Conservation (phyloP, 2,797 vertebrate species). For the Sebastes variabilis region DNA sequence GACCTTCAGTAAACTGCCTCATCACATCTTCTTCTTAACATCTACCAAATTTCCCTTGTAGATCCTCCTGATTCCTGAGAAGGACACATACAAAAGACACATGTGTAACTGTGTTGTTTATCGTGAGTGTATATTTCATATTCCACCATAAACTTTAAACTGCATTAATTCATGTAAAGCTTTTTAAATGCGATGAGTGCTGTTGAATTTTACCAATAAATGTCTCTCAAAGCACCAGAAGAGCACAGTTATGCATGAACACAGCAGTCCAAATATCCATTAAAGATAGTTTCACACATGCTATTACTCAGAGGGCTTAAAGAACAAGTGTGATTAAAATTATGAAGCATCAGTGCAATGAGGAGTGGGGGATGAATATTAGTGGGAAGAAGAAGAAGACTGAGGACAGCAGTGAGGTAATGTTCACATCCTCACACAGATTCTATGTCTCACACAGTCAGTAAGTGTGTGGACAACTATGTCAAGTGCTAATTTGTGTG, state of each 20-base stretch:
- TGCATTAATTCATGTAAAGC: background rate
- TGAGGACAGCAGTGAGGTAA: background rate
- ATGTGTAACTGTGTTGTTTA: background rate
- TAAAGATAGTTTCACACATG: slow-evolving; percentile 6
- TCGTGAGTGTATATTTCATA: background rate
- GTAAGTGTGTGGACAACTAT: background rate
- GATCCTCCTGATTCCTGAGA: background rate
- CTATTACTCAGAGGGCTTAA: slow-evolving; percentile 1
- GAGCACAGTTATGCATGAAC: background rate
- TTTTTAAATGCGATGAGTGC: background rate
- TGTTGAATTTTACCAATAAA: background rate
- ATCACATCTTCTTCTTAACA: slow-evolving; percentile 14
- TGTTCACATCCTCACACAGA: slow-evolving; percentile 2
- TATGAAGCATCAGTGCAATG: background rate
- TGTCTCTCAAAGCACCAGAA: background rate
- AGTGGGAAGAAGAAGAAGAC: background rate
- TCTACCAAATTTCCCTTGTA: background rate
- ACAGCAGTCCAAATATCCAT: background rate
- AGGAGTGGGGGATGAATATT: background rate
- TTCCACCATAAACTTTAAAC: background rate
- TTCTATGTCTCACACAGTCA: background rate
- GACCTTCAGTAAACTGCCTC: slow-evolving; percentile 13
- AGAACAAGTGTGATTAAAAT: slow-evolving; percentile 19
- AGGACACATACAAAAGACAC: background rate
- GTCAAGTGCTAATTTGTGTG: background rate